Conservation (phyloP, 2,113 vertebrate species). For the Larimichthys crocea region DNA sequence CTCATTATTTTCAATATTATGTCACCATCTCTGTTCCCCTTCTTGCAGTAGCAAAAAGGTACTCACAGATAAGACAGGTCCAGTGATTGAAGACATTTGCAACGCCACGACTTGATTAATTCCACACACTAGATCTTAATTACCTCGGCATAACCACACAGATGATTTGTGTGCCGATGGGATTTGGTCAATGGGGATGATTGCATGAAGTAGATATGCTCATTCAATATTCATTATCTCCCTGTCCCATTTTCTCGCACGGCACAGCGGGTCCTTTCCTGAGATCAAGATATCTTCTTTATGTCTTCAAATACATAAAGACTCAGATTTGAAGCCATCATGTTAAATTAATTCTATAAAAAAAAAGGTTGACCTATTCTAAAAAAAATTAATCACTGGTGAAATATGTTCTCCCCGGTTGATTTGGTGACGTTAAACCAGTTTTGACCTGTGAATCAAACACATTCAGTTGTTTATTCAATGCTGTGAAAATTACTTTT, state of each 20-base stretch:
- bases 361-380: constrained; percentile 37
- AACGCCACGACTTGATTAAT: constrained; percentile 61
- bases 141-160: constrained; percentile 69
- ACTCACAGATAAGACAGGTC: constrained; percentile 38
- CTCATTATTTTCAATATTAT: constrained; percentile 22
- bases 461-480: constrained; percentile 15
- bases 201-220: constrained; percentile 71
- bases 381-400: constrained; percentile 48
- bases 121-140: constrained; percentile 74
- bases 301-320: constrained; percentile 50
- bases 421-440: constrained; percentile 32
- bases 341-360: constrained; percentile 55
- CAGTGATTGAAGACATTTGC: constrained; percentile 58
- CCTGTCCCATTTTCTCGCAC: constrained; percentile 56
- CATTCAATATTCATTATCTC: constrained; percentile 76
- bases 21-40: constrained; percentile 12
- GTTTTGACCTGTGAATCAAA: constrained; percentile 25
- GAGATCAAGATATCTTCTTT: constrained; percentile 59
- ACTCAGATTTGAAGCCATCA: constrained; percentile 29
- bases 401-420: constrained; percentile 39
- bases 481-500: constrained; percentile 20
- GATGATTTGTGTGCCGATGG: constrained; percentile 70
- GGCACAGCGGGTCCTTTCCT: constrained; percentile 55
- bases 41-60: background rate
- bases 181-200: constrained; percentile 75